These are phyloP conservation scores for Lutjanus erythropterus DNA, from an alignment of 2,113 vertebrate species.

Conservation along the genomic window DNA sequence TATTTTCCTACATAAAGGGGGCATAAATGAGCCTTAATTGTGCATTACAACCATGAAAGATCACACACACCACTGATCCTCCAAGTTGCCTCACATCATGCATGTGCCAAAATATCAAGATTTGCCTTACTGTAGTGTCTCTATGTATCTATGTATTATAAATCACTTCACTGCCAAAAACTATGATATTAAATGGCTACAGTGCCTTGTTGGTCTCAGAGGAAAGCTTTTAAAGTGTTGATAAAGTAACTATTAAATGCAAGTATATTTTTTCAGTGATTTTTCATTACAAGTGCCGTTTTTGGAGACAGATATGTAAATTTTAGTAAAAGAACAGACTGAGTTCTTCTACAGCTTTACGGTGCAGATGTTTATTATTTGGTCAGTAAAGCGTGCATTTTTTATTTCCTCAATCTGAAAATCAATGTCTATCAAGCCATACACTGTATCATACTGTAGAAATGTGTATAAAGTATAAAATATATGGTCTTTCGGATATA, in stretches of 20 bases:
- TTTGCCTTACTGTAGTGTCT: conserved; percentile 66
- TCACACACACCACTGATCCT: conserved; percentile 24
- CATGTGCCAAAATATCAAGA: conserved; percentile 67
- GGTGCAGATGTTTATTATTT: conserved; percentile 44
- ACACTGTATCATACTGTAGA: conserved; percentile 77
- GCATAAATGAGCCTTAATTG: too few relatives aligned
- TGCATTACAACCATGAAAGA: conserved; percentile 12
- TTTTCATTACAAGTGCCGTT: conserved; percentile 58
- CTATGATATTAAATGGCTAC: conserved; percentile 55
- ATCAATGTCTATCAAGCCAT: conserved; percentile 54
- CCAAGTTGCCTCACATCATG: conserved; percentile 59
- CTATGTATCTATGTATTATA: conserved; percentile 46
- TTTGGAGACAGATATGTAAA: conserved; percentile 44
- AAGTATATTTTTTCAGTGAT: conserved; percentile 72
- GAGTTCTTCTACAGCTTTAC: conserved; percentile 42
- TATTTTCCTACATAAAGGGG: too few relatives aligned
- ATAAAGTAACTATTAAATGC: conserved; percentile 54
- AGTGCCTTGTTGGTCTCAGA: conserved; percentile 82
- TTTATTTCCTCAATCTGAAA: conserved; percentile 48
- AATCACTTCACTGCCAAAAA: conserved; percentile 70
- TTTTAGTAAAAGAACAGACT: conserved; percentile 48
- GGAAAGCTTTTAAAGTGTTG: conserved; percentile 66
- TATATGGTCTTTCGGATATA: conserved; percentile 63
- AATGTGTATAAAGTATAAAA: conserved; percentile 74
- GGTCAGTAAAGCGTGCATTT: conserved; percentile 48